These are phyloP conservation scores for Corbicula japonica DNA, from an alignment of 2,888 invertebrate species.

Conservation along the genomic window DNA sequence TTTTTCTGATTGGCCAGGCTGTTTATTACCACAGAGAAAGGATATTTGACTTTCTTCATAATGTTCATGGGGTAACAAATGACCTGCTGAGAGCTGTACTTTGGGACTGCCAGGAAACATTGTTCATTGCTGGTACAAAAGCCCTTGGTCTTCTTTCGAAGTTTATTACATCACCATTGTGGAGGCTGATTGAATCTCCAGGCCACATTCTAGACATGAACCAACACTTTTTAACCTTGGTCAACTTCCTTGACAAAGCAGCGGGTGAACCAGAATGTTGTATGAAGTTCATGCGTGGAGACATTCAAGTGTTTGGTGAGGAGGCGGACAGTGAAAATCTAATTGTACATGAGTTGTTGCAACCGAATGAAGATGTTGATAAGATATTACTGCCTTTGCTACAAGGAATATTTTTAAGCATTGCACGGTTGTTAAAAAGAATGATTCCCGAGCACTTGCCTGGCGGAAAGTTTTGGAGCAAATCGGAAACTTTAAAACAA, in stretches of 20 bases:
- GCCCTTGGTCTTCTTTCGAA: slow-evolving; percentile 41
- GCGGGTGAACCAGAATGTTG: slow-evolving; percentile 4
- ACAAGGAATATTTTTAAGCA: slow-evolving; percentile 35
- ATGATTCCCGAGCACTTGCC: slow-evolving; percentile 57
- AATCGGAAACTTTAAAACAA: not conserved
- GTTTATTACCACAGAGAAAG: slow-evolving; percentile 9
- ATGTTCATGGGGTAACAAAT: slow-evolving; percentile 12
- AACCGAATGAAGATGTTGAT: slow-evolving; percentile 15
- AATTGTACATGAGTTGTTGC: slow-evolving; percentile 4
- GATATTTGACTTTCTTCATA: not conserved
- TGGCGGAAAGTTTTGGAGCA: slow-evolving; percentile 46
- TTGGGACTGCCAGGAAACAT: slow-evolving; percentile 10
- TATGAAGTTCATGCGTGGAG: slow-evolving; percentile 14
- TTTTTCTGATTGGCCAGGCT: slow-evolving; percentile 23
- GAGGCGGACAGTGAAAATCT: not conserved
- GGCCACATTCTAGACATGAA: slow-evolving; percentile 48
- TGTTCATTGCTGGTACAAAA: slow-evolving; percentile 49
- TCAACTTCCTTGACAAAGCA: slow-evolving; percentile 17
- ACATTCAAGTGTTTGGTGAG: slow-evolving; percentile 17
- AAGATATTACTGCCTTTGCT: slow-evolving; percentile 22
- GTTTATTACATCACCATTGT: slow-evolving; percentile 35
- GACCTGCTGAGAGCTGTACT: slow-evolving; percentile 7
- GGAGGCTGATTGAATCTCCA: slow-evolving; percentile 46
- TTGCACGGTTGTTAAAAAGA: slow-evolving; percentile 35
- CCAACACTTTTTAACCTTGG: slow-evolving; percentile 7